Evolutionary conservation across 2,113 vertebrate genomes (phyloP).

Genomic region (Perccottus glenii): DNA sequence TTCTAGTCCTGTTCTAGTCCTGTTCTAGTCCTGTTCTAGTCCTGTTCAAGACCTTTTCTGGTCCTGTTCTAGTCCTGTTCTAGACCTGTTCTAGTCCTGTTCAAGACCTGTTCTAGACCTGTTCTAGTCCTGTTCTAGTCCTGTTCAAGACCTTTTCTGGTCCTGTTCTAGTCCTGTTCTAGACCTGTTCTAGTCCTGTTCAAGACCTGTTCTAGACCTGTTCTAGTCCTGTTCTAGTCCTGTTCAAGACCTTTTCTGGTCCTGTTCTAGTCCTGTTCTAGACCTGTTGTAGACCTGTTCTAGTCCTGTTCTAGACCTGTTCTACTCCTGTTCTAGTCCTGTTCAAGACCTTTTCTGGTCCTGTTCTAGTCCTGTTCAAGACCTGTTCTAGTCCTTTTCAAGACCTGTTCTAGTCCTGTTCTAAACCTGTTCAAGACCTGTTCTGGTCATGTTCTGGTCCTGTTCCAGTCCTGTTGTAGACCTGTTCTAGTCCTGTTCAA

Average conservation of each 20-base stretch:
- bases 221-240: neutral
- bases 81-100: neutral
- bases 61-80: constrained; percentile 15
- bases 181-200: neutral
- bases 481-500: neutral
- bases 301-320: constrained; percentile 18
- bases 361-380: constrained; percentile 19
- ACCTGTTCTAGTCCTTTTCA: neutral
- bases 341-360: too few relatives aligned
- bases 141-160: too few relatives aligned
- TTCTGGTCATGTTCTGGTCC: constrained; percentile 21
- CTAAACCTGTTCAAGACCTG: neutral
- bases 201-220: neutral
- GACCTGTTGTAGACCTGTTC: neutral
- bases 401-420: constrained; percentile 17
- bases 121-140: neutral
- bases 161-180: neutral
- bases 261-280: neutral
- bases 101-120: neutral
- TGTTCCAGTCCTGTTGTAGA: neutral
- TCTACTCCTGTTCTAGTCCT: neutral
- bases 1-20: constrained; percentile 28
- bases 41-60: too few relatives aligned
- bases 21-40: neutral
- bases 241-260: too few relatives aligned